Evolutionary conservation across 2,113 vertebrate genomes (phyloP).

Genomic region (Ceyx margarethae): DNA sequence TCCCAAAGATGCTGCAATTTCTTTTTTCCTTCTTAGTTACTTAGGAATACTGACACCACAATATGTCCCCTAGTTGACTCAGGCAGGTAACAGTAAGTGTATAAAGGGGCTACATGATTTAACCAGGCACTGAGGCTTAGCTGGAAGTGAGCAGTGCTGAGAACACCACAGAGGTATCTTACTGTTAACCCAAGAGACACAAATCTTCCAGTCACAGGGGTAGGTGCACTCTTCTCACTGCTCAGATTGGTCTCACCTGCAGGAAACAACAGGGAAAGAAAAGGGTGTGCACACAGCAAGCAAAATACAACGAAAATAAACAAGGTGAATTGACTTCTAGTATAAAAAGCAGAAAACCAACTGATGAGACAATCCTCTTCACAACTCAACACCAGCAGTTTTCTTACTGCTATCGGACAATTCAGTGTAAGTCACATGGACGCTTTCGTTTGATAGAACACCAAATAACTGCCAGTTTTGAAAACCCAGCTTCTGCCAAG

Average conservation of each 20-base stretch:
- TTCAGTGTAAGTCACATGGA: neutral
- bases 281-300: fast-evolving
- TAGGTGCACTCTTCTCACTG: constrained; percentile 18
- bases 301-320: neutral
- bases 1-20: neutral
- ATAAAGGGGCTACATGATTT: neutral
- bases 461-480: neutral
- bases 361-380: neutral
- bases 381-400: neutral
- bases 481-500: neutral
- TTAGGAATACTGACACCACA: neutral
- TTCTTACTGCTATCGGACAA: neutral
- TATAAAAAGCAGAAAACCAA: neutral
- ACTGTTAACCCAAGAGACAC: constrained; percentile 42
- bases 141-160: neutral
- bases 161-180: neutral
- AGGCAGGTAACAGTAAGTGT: neutral
- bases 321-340: neutral
- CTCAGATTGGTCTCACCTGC: neutral
- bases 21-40: neutral
- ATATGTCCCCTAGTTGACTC: fast-evolving
- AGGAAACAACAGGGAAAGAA: neutral
- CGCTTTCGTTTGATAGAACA: neutral
- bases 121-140: neutral
- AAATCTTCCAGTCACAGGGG: constrained; percentile 26